Conservation (phyloP, 2,113 vertebrate genomes). For the Pseudopipra pipra region DNA sequence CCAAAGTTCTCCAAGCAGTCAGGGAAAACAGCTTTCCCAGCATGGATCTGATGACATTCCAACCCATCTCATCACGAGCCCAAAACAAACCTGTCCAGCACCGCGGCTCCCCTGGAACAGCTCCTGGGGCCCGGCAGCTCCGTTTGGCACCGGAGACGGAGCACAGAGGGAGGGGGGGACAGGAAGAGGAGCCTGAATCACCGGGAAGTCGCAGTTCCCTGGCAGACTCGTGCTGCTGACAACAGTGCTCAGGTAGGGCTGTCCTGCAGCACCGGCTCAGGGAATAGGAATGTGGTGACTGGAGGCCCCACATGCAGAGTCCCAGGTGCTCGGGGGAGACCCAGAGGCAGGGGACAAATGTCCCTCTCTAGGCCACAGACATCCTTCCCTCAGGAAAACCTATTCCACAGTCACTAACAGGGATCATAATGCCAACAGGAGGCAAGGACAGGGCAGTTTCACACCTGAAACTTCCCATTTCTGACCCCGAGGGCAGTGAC, state of each 20-base stretch:
- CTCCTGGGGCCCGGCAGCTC: background rate
- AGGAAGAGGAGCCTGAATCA: slow-evolving; percentile 57
- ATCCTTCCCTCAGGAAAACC: background rate
- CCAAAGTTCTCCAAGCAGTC: background rate
- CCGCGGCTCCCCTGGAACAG: background rate
- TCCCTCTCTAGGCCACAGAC: background rate
- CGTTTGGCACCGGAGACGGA: accelerated
- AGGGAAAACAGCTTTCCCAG: background rate
- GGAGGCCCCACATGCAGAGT: background rate
- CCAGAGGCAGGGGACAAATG: background rate
- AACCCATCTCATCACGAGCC: background rate
- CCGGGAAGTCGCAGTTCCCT: background rate
- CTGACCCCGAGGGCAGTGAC: background rate
- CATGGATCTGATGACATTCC: accelerated
- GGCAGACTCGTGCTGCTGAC: slow-evolving; percentile 8
- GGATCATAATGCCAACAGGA: background rate
- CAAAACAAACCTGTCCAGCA: background rate
- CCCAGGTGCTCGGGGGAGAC: background rate
- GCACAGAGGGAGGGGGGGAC: background rate
- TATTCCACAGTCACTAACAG: background rate
- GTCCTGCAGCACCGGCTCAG: background rate
- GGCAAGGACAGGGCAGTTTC: background rate
- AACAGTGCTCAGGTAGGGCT: background rate
- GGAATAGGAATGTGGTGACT: slow-evolving; percentile 46
- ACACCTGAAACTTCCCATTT: background rate